Evolutionary conservation across 1,140 invertebrate species (phyloP), one percentile per base, ranked within the genome.

Genomic region (Drosophila biarmipes): DNA sequence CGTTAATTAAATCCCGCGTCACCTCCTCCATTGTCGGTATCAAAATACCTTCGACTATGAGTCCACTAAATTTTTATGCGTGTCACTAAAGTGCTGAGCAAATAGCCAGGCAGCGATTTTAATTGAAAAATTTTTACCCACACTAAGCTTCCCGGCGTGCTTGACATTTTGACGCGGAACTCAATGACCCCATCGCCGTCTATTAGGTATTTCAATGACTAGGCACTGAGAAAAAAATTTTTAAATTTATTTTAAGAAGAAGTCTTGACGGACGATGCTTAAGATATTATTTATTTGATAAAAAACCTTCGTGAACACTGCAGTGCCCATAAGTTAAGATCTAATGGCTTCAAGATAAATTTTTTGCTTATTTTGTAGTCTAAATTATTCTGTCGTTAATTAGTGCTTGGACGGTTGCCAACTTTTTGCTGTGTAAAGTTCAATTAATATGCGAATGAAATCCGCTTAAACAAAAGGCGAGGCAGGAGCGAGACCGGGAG

Each of bases 381-480:
- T 27, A 14, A 29, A 62, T 72, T n/a, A n/a, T n/a, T n/a, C 38
- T 61, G 11, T 49, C 31, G 75, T 78, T 82, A 87, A 73, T 87
- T 78, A 81, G 55, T 57, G 34, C 34, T 45, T 40, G n/a, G 14
- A 3, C n/a, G 43, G 59, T 27, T 38, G 51, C 15, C 46, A 61
- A 53, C 46, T 68, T 82, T 82, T 79, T 72, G 61, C 42, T 82
- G 84, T 86, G 84, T 86, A 82, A 82, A 87, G 74, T 86, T 82
- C 75, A 82, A 86, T 86, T 86, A 86, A 86, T 86, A 86, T 79
- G 78, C 82, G 78, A 87, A 86, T 86, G 66, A 87, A 87, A 86
- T 86, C 82, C 82, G 82, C 82, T 86, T 86, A 86, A 77, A 82
- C 82, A 82, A 86, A 87, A 68, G 85, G 61, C 58, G 40, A 12